Base-by-base conservation (phyloP, 1,140 invertebrate species). In the Drosophila elegans region DNA sequence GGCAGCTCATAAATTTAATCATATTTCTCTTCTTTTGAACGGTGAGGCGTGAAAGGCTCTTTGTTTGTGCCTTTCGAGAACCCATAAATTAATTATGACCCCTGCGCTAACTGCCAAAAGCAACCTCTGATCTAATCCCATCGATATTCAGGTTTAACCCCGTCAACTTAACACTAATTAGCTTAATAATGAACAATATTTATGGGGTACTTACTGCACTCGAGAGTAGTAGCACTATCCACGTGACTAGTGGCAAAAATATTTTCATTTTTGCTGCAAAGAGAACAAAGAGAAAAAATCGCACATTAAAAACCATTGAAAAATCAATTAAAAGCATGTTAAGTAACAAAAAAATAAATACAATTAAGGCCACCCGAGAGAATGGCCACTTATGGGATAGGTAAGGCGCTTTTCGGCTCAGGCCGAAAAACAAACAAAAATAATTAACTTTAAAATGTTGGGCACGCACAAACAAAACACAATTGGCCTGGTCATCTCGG, bases 181-280 rank as follows among this genome's bases (percentile, higher is more conserved):
- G 12, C 13, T 42, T 62, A 13, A 41, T 21, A 41, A 54, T 2
- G 13, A 42, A 36, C 11, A 2, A 34, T 3, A 29, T 34, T 69
- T 49, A 44, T 34, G 36, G 2, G n/a, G 9, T 44, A 93, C 94
- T 94, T 92, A 94, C 94, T 77, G 93, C 93, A 94, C 90, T 94
- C 80, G 93, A 93, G 79, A 93, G 93, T 93, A 95, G 93, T 93
- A 95, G 93, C 92, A 94, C 92, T 93, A 94, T 94, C 95, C 95
- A 95, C 92, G 93, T 94, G 94, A 95, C 94, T 94, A 95, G 94
- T 93, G 94, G 94, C 94, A 94, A 94, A 94, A 95, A 94, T 94
- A 94, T 93, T 94, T 95, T 95, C 95, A 95, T 95, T 94, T 95
- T 95, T 93, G 94, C 95, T 95, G 93, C 41, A 94, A 94, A 84